These are phyloP conservation scores for Bubo blakistoni DNA, from an alignment of 2,113 vertebrate species.

Conservation along the genomic window DNA sequence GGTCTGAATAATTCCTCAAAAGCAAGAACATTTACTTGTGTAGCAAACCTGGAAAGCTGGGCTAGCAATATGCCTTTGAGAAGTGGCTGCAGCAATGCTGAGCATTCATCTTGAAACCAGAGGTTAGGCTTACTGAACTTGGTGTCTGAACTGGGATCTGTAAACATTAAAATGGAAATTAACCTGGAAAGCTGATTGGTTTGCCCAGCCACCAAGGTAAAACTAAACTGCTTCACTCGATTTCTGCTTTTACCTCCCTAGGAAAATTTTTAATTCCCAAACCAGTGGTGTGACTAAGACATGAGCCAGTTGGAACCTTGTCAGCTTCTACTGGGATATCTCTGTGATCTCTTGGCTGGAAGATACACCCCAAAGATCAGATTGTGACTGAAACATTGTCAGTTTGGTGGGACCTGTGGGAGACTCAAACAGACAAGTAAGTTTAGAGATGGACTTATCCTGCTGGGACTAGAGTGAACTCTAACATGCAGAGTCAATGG, in stretches of 20 bases:
- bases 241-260: neutral
- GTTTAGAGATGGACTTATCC: neutral
- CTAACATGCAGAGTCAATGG: neutral
- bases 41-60: conserved; percentile 1
- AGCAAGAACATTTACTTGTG: neutral
- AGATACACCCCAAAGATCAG: neutral
- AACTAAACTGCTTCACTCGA: neutral
- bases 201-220: neutral
- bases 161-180: neutral
- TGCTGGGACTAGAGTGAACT: neutral
- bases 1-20: conserved; percentile 14
- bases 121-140: neutral
- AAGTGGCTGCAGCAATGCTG: neutral
- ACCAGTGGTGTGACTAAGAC: neutral
- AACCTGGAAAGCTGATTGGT: neutral
- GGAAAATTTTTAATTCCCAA: neutral
- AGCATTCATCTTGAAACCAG: neutral
- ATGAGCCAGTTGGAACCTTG: neutral
- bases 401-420: neutral
- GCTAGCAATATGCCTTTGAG: neutral
- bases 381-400: neutral
- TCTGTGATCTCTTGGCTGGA: neutral
- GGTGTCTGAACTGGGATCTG: neutral
- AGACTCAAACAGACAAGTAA: neutral
- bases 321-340: neutral